Evolutionary conservation across 2,797 vertebrate genomes (phyloP).

Genomic region (Anguilla marmorata): DNA sequence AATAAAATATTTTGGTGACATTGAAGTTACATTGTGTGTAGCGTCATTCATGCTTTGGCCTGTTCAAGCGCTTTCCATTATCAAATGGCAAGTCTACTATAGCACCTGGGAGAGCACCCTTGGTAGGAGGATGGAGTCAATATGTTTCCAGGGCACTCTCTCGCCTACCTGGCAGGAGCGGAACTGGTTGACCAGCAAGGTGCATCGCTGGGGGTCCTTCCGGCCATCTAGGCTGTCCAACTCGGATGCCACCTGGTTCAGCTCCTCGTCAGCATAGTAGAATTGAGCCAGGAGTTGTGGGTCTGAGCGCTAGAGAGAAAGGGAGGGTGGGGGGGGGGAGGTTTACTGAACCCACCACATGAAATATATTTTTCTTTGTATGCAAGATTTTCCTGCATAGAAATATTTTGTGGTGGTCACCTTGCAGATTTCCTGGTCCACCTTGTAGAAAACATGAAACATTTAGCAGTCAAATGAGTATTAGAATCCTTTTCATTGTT

Average conservation of each 20-base stretch:
- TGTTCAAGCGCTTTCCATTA: too few relatives aligned
- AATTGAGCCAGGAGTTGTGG: slow-evolving; percentile 96
- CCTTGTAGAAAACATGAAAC: too few relatives aligned
- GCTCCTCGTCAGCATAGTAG: slow-evolving; percentile 96
- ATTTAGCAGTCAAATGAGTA: too few relatives aligned
- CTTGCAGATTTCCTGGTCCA: too few relatives aligned
- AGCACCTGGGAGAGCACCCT: too few relatives aligned
- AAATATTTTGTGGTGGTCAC: too few relatives aligned
- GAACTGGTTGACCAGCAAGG: slow-evolving; percentile 95
- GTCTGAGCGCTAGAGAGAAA: slow-evolving; percentile 83
- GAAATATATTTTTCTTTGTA: neutral
- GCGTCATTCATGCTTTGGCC: too few relatives aligned
- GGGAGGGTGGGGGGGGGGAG: slow-evolving; percentile 3
- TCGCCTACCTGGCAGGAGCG: slow-evolving; percentile 90
- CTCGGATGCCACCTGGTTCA: slow-evolving; percentile 94
- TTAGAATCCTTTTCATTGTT: too few relatives aligned
- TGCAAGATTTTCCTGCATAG: neutral
- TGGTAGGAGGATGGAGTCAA: neutral
- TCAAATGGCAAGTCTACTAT: too few relatives aligned
- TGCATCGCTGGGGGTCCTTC: slow-evolving; percentile 96
- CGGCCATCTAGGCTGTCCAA: slow-evolving; percentile 94
- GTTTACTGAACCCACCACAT: neutral
- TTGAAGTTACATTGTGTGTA: too few relatives aligned
- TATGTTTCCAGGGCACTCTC: too few relatives aligned
- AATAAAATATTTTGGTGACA: too few relatives aligned